These are phyloP conservation scores for Xanthorhoe designata DNA, from an alignment of 2,888 invertebrate species.

Conservation along the genomic window DNA sequence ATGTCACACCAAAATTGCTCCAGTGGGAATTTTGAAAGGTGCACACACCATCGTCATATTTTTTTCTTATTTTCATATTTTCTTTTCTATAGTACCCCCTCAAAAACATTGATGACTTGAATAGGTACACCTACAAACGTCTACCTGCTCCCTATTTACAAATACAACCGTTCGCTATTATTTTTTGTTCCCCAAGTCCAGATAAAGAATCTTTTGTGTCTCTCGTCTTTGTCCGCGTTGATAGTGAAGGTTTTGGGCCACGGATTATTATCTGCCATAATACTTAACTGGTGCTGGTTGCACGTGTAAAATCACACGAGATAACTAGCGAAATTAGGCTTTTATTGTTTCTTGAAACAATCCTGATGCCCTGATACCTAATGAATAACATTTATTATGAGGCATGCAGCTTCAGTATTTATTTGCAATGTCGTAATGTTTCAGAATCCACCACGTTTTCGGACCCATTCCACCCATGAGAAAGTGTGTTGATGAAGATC, in stretches of 20 bases:
- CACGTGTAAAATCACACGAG: neutral
- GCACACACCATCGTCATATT: constrained; percentile 67
- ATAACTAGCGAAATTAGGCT: neutral
- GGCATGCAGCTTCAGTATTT: too few species aligned
- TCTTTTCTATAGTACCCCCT: constrained; percentile 40
- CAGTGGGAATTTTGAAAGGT: constrained; percentile 80
- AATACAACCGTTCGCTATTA: constrained; percentile 74
- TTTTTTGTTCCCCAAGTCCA: constrained; percentile 68
- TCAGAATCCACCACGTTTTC: too few species aligned
- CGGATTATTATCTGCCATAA: constrained; percentile 47
- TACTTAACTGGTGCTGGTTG: constrained; percentile 8
- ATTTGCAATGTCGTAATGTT: neutral
- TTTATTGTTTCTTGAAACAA: too few species aligned
- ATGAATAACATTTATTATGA: too few species aligned
- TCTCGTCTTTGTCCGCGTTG: constrained; percentile 61
- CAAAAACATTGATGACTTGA: constrained; percentile 62
- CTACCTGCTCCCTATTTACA: constrained; percentile 82
- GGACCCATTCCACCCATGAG: too few species aligned
- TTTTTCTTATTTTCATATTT: constrained; percentile 46
- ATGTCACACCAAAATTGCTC: constrained; percentile 31
- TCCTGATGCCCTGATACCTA: too few species aligned
- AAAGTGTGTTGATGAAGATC: too few species aligned
- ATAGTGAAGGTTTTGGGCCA: constrained; percentile 46
- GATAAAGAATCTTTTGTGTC: constrained; percentile 72
- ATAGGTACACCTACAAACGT: constrained; percentile 78